Base-by-base conservation (phyloP, 2,797 vertebrate genomes). In the Syndactyla subalaris region DNA sequence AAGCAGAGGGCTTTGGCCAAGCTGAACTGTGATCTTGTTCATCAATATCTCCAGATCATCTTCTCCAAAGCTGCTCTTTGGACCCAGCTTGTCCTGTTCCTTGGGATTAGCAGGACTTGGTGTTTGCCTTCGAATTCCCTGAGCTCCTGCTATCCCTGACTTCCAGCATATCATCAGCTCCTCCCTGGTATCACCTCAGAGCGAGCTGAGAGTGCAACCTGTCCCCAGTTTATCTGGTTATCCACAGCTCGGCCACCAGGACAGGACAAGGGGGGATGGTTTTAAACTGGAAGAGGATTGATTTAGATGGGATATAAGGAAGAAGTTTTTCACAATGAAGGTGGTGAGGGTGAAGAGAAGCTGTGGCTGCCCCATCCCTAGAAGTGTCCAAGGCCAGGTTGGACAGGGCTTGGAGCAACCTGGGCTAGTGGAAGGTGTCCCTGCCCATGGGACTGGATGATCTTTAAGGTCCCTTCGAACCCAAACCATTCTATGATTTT, bases 341-440 rank as follows among this genome's bases (percentile, higher is more conserved):
- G 3, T 26, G 38, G 29, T 22, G 79, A 58, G 45, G n/a, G 45
- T 34, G n/a, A 9, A 67, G 45, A 49, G 49, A 3, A 65, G 22
- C 43, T n/a, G 63, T 38, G 65, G 63, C 43, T 89, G 49, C 7
- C 3, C 30, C 49, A 57, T 6, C 55, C 36, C 32, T 75, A 71
- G 7, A 0, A 43, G 32, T 38, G 63, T 0, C 32, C 43, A 4
- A 27, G 32, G 36, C 7, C 58, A 20, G 51, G 67, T 0, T 72
- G 67, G 32, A 17, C 2, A 3, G 43, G 43, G 4, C 32, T 65
- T 4, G 51, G n/a, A 34, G 52, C 52, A n/a, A 0, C 23, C 45
- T 79, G 45, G 67, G 38, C 1, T 0, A 0, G 29, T 63, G 51
- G 58, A 0, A 58, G 10, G 27, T 49, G 41, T 54, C 54, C 30